phyloP scores from a whole-genome alignment of 1,140 invertebrate genomes.

The Caerostris extrusa region DNA sequence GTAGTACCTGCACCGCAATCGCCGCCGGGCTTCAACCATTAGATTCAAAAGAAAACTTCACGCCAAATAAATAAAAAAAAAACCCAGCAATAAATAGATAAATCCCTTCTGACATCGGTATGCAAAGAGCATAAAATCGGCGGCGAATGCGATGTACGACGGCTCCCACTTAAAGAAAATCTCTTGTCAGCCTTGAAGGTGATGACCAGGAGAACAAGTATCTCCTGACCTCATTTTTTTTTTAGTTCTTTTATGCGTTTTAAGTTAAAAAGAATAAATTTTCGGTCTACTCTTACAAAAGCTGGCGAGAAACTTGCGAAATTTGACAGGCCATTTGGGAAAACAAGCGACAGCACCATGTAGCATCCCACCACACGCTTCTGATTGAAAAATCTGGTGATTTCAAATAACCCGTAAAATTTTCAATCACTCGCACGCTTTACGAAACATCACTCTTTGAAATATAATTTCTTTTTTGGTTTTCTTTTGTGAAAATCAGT shows the following conservation, averaged over 20 bases:
- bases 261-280: background rate
- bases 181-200: conserved; percentile 61
- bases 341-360: background rate
- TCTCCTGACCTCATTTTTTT: conserved; percentile 54
- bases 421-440: background rate
- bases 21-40: background rate
- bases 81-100: background rate
- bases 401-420: background rate
- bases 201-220: conserved; percentile 60
- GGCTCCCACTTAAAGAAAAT: conserved; percentile 26
- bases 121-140: background rate
- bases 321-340: background rate
- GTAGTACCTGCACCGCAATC: background rate
- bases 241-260: conserved; percentile 49
- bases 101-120: background rate
- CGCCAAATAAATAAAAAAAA: background rate
- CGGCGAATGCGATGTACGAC: background rate
- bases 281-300: conserved; percentile 15
- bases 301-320: background rate
- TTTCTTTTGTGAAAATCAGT: background rate
- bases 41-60: background rate
- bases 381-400: background rate
- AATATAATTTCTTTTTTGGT: background rate
- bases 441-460: background rate
- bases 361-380: background rate